Conservation (phyloP, 2,113 vertebrate species). For the Calyptommatus sinebrachiatus region DNA sequence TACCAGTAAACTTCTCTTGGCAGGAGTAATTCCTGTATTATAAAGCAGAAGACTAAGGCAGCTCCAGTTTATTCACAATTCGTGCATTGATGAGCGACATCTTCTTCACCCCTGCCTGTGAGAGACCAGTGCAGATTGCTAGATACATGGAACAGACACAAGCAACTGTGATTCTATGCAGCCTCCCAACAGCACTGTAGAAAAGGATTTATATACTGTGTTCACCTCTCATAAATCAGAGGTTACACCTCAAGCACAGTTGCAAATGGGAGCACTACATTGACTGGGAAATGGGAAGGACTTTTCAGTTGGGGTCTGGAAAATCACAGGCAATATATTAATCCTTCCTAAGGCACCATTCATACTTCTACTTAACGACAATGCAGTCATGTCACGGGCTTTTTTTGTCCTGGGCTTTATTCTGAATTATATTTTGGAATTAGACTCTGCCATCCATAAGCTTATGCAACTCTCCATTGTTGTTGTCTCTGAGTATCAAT, state of each 20-base stretch:
- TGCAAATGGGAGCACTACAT: not conserved
- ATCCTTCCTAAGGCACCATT: not conserved
- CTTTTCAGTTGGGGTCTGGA: not conserved
- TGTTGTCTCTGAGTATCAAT: too few relatives aligned
- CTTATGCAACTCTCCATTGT: too few relatives aligned
- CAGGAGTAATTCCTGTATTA: constrained; percentile 22
- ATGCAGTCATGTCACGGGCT: not conserved
- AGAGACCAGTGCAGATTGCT: fast-evolving
- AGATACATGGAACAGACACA: constrained; percentile 9
- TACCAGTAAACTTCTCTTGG: constrained; percentile 59
- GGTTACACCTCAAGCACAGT: not conserved
- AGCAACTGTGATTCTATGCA: not conserved
- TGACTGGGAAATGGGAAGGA: not conserved
- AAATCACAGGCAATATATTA: constrained; percentile 9
- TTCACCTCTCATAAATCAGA: not conserved
- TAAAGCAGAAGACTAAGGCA: constrained; percentile 36
- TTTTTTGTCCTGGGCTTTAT: too few relatives aligned
- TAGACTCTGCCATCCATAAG: too few relatives aligned
- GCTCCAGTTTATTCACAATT: constrained; percentile 25
- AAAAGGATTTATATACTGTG: not conserved
- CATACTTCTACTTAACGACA: not conserved
- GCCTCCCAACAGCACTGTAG: not conserved
- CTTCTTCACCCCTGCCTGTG: not conserved
- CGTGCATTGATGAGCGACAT: constrained; percentile 18
- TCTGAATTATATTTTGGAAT: too few relatives aligned